These are phyloP conservation scores for Leptobrachium ailaonicum DNA, from an alignment of 2,113 vertebrate genomes.

Conservation along the genomic window DNA sequence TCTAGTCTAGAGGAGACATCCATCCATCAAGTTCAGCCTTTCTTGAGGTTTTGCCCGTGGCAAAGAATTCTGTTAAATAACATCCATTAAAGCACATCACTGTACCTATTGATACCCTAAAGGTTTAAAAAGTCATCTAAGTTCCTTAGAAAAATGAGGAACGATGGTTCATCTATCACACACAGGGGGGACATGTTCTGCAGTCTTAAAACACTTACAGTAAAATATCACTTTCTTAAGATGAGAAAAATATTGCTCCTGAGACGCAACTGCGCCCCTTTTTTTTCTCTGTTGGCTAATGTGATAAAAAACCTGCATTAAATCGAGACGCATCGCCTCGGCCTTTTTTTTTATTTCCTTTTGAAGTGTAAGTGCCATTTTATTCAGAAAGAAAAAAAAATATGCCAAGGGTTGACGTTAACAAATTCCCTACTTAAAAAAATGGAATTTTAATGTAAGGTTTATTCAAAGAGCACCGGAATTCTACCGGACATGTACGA, in stretches of 20 bases:
- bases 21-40: slow-evolving; percentile 45
- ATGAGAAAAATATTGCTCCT: slow-evolving; percentile 32
- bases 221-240: slow-evolving; percentile 47
- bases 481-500: too few species aligned
- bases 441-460: too few species aligned
- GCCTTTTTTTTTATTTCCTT: background rate
- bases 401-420: too few species aligned
- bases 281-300: slow-evolving; percentile 26
- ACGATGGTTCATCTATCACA: slow-evolving; percentile 42
- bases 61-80: slow-evolving; percentile 48
- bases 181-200: slow-evolving; percentile 36
- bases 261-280: slow-evolving; percentile 25
- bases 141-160: slow-evolving; percentile 47
- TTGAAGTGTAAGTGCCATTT: too few species aligned
- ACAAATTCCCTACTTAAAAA: too few species aligned
- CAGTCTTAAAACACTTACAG: slow-evolving; percentile 44
- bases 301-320: slow-evolving; percentile 28
- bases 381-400: too few species aligned
- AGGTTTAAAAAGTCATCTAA: slow-evolving; percentile 46
- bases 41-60: slow-evolving; percentile 47
- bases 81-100: slow-evolving; percentile 49
- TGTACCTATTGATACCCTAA: slow-evolving; percentile 49
- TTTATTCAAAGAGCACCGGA: too few species aligned
- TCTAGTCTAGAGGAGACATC: slow-evolving; percentile 37
- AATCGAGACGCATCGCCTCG: slow-evolving; percentile 9